Conservation (phyloP, 2,797 vertebrate species). For the Aphelocoma californica region DNA sequence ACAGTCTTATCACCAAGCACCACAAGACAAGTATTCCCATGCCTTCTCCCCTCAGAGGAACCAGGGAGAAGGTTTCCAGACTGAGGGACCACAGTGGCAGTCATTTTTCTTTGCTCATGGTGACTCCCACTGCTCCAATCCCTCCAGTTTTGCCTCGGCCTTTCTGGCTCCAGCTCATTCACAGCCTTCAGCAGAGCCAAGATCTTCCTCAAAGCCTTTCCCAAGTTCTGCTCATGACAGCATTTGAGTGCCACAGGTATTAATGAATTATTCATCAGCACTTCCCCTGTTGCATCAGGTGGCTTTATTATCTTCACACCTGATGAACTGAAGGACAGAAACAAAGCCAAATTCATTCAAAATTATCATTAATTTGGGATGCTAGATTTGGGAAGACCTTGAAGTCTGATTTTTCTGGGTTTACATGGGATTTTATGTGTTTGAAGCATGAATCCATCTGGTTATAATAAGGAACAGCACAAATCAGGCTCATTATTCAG, state of each 20-base stretch:
- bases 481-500: not conserved
- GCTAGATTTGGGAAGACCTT: conserved; percentile 5
- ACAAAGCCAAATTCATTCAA: conserved; percentile 1
- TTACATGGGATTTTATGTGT: conserved; percentile 1
- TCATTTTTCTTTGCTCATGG: not conserved
- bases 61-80: not conserved
- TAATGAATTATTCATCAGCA: not conserved
- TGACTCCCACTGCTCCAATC: not conserved
- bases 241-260: not conserved
- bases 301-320: not conserved
- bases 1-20: not conserved
- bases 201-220: not conserved
- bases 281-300: not conserved
- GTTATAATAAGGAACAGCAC: not conserved
- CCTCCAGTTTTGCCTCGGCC: not conserved
- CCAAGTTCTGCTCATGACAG: not conserved
- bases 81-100: not conserved
- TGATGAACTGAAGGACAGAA: conserved; percentile 6
- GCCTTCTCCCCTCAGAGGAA: not conserved
- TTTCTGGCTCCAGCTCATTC: not conserved
- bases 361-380: conserved; percentile 28
- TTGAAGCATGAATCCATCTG: not conserved
- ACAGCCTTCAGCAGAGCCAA: not conserved
- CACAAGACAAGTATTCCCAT: not conserved
- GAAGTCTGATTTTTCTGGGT: conserved; percentile 4